Percentiles rank a stretch among this genome's conserved stretches.
Conservation (phyloP, 2,113 vertebrate species). For the Anolis sagrei region DNA sequence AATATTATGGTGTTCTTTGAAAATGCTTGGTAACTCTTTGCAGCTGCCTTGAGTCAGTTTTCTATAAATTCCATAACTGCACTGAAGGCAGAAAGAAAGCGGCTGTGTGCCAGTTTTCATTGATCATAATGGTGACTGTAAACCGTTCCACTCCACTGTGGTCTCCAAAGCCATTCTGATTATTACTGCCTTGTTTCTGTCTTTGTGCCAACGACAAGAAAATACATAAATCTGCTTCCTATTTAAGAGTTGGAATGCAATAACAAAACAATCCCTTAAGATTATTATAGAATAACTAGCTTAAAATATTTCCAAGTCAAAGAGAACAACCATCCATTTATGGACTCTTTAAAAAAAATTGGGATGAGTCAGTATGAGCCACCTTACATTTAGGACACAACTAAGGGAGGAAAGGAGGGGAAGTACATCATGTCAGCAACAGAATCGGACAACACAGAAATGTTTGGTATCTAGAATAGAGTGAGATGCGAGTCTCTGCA, state of each 20-base stretch:
- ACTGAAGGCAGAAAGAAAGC: conserved; percentile 50
- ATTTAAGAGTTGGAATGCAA: conserved; percentile 48
- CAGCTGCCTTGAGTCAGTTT: conserved; percentile 72
- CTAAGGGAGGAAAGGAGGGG: not conserved
- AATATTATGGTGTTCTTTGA: conserved; percentile 55
- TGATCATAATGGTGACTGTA: conserved; percentile 34
- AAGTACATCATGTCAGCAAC: not conserved
- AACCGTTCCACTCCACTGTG: conserved; percentile 25
- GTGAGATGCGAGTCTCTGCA: not conserved
- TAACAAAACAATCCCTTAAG: conserved; percentile 32
- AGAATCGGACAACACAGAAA: not conserved
- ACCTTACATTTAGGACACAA: not conserved
- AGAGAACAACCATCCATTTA: not conserved
- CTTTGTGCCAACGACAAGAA: conserved; percentile 47
- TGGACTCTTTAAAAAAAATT: not conserved
- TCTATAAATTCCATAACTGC: conserved; percentile 62
- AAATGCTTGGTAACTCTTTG: conserved; percentile 74
- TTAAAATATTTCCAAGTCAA: not conserved
- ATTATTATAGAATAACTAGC: conserved; percentile 29
- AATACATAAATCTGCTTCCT: conserved; percentile 30
- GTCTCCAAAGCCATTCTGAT: conserved; percentile 50
- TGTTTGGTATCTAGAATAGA: not conserved
- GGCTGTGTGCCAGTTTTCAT: conserved; percentile 54
- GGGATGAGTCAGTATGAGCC: not conserved
- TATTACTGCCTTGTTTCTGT: conserved; percentile 50